Conservation (phyloP, 2,888 invertebrate species). For the Stenodema calcarata region DNA sequence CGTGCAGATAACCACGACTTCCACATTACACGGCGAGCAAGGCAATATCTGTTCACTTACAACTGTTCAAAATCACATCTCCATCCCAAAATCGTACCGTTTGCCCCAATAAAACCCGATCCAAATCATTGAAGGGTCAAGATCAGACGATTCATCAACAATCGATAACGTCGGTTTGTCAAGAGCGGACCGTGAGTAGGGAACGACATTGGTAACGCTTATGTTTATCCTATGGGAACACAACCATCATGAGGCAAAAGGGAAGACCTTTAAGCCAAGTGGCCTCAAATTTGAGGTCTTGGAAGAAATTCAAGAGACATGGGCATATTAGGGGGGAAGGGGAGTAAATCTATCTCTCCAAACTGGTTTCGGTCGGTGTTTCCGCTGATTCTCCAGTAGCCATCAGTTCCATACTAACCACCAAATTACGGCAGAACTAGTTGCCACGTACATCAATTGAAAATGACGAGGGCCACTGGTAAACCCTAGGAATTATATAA, state of each 20-base stretch:
- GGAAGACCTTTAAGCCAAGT: too few relatives aligned
- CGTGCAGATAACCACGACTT: background rate
- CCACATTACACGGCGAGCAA: background rate
- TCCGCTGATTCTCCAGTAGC: too few relatives aligned
- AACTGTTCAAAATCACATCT: background rate
- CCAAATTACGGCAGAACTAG: too few relatives aligned
- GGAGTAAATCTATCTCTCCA: too few relatives aligned
- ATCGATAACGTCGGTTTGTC: background rate
- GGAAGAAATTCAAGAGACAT: too few relatives aligned
- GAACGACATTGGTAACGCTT: background rate
- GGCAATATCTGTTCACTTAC: background rate
- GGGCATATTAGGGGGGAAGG: too few relatives aligned
- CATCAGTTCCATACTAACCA: too few relatives aligned
- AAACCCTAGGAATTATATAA: too few relatives aligned
- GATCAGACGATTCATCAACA: background rate
- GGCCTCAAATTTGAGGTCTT: too few relatives aligned
- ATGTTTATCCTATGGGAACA: background rate
- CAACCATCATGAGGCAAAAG: background rate
- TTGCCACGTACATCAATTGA: too few relatives aligned
- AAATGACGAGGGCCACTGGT: too few relatives aligned
- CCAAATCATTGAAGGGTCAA: slow-evolving; percentile 4
- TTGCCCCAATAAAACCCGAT: slow-evolving; percentile 25
- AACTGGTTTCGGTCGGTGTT: too few relatives aligned
- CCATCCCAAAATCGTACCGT: background rate
- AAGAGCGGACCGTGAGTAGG: background rate